phyloP scores from a whole-genome alignment of 2,888 invertebrate species.

The Scotopteryx bipunctaria region DNA sequence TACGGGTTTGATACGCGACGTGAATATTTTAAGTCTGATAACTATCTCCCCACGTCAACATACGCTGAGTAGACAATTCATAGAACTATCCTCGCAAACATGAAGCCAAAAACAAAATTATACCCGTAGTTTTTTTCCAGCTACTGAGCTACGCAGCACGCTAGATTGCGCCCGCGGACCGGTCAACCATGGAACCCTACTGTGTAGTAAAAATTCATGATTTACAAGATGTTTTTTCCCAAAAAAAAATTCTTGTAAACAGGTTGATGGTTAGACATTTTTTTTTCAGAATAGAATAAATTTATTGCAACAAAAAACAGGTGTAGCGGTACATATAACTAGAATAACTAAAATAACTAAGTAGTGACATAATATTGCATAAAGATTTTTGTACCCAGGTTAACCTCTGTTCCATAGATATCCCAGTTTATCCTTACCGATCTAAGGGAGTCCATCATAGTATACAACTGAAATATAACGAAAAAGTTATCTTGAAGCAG shows the following conservation, averaged over 20 bases:
- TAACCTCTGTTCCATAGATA: too few relatives aligned
- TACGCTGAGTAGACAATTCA: slow-evolving; percentile 7
- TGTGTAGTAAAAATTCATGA: background rate
- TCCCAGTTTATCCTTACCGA: too few relatives aligned
- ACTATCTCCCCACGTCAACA: slow-evolving; percentile 1
- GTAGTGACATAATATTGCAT: too few relatives aligned
- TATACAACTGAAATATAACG: too few relatives aligned
- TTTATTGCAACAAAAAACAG: too few relatives aligned
- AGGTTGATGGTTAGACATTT: background rate
- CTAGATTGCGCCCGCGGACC: slow-evolving; percentile 27
- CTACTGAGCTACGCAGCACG: slow-evolving; percentile 59
- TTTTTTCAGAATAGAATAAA: too few relatives aligned
- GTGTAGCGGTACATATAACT: too few relatives aligned
- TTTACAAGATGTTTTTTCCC: too few relatives aligned
- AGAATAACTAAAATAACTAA: too few relatives aligned
- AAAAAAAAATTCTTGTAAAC: background rate
- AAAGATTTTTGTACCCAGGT: too few relatives aligned
- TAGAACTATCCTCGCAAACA: slow-evolving; percentile 12
- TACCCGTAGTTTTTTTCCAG: slow-evolving; percentile 42
- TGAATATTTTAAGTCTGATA: slow-evolving; percentile 12
- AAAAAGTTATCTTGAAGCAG: too few relatives aligned
- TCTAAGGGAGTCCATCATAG: too few relatives aligned
- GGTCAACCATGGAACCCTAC: slow-evolving; percentile 6
- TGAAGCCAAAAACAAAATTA: slow-evolving; percentile 24
- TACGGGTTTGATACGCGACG: slow-evolving; percentile 2